Base-by-base conservation (phyloP, 2,113 vertebrate species). In the Anguilla rostrata region DNA sequence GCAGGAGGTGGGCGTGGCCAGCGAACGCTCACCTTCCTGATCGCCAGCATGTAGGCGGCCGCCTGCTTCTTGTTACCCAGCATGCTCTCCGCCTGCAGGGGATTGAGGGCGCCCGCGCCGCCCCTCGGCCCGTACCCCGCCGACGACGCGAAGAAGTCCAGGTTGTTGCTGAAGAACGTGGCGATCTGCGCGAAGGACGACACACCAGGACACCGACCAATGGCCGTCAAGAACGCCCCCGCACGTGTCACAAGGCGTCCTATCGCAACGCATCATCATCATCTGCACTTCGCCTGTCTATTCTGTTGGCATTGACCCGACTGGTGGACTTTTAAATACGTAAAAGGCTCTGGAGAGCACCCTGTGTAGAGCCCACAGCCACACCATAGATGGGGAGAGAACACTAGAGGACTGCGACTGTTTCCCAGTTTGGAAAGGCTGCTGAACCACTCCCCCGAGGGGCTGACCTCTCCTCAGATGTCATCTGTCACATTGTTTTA, bases 161-260 rank as follows among this genome's bases (percentile, higher is more conserved):
- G 92, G 84, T 98, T 99, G 95, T 98, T 99, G 93, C 95, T 97
- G 90, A 99, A 99, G 94, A 99, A 99, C 0, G 98, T 98, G 39
- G 98, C 96, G 66, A 99, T 96, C 98, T 99, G 95, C 29, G 94
- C 34, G 83, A 26, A 81, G 81, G 5, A 85, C 40, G 7, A 39
- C 43, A 78, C 43, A 18, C 29, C 29, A 34, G 22, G 46, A 29
- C 87, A 80, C 26, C 16, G 83, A 83, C 41, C 22, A 34, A 75
- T 1, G 26, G 16, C 46, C 8, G 46, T 71, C 83, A 40, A 81
- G 79, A 81, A 15, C 16, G 18, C 18, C 60, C 22, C 12, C 56
- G 18, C 56, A 60, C 56, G 3, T 66, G 22, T 12, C 60, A 66
- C 60, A 66, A 1, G 18, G 3, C 18, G 60, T 66, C 60, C 49